Percentiles rank a stretch among this genome's conserved stretches.
Evolutionary conservation across 2,113 vertebrate species (phyloP).

Genomic region (Nansenia antarctica): DNA sequence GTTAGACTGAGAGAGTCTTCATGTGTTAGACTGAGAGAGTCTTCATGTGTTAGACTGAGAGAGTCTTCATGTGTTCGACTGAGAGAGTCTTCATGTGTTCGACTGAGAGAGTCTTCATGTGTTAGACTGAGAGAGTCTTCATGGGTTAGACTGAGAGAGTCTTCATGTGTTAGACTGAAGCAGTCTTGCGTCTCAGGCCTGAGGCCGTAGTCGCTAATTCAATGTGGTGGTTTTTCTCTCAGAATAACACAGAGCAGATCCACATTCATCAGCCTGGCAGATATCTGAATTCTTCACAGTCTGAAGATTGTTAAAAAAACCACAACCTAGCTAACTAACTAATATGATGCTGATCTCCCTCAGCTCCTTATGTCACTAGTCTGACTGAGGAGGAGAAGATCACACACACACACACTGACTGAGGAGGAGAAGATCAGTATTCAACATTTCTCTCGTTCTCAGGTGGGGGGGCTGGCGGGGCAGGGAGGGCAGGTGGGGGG

Average conservation of each 20-base stretch:
- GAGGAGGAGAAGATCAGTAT: conserved; percentile 36
- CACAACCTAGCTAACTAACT: too few relatives aligned
- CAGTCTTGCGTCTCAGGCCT: conserved; percentile 20
- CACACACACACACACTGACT: conserved; percentile 8
- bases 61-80: conserved; percentile 13
- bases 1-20: conserved; percentile 18
- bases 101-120: conserved; percentile 10
- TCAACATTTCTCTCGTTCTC: conserved; percentile 15
- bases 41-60: conserved; percentile 17
- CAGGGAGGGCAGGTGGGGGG: background rate
- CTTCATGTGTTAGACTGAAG: conserved; percentile 16
- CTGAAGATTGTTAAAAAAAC: background rate
- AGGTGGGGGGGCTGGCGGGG: background rate
- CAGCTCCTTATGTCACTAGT: background rate
- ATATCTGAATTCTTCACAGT: conserved; percentile 29
- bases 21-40: conserved; percentile 16
- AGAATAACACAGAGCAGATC: conserved; percentile 22
- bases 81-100: conserved; percentile 15
- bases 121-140: conserved; percentile 18
- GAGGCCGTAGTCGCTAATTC: conserved; percentile 34
- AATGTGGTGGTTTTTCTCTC: conserved; percentile 38
- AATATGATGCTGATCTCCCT: background rate
- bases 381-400: conserved; percentile 21
- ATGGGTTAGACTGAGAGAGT: conserved; percentile 16
- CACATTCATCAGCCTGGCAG: conserved; percentile 41